These are phyloP conservation scores for Pseudoips prasinana DNA, from an alignment of 2,888 invertebrate species.

Conservation along the genomic window DNA sequence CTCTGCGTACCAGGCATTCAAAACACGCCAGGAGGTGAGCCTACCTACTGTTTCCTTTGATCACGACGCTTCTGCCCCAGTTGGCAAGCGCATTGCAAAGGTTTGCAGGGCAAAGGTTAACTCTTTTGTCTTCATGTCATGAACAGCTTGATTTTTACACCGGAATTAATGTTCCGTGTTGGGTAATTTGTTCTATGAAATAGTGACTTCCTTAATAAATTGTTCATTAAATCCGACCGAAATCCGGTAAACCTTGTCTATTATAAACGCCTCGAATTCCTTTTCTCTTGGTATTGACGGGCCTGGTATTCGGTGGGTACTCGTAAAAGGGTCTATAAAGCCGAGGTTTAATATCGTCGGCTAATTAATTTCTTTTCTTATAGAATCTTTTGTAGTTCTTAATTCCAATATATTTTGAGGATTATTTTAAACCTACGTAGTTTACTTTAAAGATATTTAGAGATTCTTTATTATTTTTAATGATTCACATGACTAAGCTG, in stretches of 20 bases:
- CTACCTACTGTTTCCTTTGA: constrained; percentile 53
- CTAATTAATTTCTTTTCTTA: constrained; percentile 40
- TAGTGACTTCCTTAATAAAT: too few relatives aligned
- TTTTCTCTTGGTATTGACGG: constrained; percentile 22
- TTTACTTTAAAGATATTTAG: too few relatives aligned
- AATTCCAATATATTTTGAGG: too few relatives aligned
- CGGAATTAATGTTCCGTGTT: too few relatives aligned
- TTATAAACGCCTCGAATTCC: constrained; percentile 33
- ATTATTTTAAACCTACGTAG: too few relatives aligned
- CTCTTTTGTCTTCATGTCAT: constrained; percentile 40
- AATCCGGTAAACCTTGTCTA: constrained; percentile 23
- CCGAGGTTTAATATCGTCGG: constrained; percentile 31
- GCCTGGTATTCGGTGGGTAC: constrained; percentile 24
- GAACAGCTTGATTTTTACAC: too few relatives aligned
- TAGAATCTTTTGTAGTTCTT: constrained; percentile 23
- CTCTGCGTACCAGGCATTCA: constrained; percentile 49
- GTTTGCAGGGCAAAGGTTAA: constrained; percentile 41
- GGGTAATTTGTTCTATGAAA: too few relatives aligned
- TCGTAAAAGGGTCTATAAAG: constrained; percentile 33
- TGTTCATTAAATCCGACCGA: constrained; percentile 31
- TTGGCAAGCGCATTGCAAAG: constrained; percentile 45
- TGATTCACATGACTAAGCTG: too few relatives aligned
- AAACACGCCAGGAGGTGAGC: constrained; percentile 49
- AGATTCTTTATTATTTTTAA: too few relatives aligned
- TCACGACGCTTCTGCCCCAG: constrained; percentile 55